These are phyloP conservation scores for Endotricha flammealis DNA, from an alignment of 2,888 invertebrate species.

Conservation along the genomic window DNA sequence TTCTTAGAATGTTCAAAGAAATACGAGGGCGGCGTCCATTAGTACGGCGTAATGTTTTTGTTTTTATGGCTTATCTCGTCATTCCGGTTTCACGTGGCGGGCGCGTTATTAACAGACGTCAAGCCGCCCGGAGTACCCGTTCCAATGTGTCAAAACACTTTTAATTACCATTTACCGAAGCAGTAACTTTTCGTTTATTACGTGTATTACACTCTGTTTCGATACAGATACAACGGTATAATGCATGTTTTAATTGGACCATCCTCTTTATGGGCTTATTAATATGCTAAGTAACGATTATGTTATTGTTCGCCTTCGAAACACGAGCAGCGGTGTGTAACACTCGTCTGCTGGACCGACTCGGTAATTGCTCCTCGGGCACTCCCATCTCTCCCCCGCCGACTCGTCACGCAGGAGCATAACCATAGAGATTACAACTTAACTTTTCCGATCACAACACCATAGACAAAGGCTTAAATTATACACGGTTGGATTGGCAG, in stretches of 20 bases:
- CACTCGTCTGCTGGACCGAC: too few species aligned
- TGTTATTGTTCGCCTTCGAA: constrained; percentile 34
- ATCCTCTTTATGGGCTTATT: constrained; percentile 55
- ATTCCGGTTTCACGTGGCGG: constrained; percentile 35
- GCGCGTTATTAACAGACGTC: constrained; percentile 32
- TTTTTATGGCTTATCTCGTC: constrained; percentile 42
- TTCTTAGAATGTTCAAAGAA: constrained; percentile 40
- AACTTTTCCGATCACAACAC: constrained; percentile 74
- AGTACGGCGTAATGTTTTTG: constrained; percentile 40
- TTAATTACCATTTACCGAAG: constrained; percentile 51
- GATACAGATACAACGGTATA: constrained; percentile 39
- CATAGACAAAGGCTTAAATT: constrained; percentile 73
- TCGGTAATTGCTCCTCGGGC: too few species aligned
- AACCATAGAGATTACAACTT: constrained; percentile 68
- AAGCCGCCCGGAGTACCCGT: constrained; percentile 34
- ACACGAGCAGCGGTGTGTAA: constrained; percentile 26
- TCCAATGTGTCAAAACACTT: constrained; percentile 47
- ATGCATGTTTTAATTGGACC: constrained; percentile 60
- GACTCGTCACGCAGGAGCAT: constrained; percentile 24
- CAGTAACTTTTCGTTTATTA: constrained; percentile 56
- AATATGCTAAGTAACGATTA: constrained; percentile 51
- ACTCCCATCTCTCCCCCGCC: constrained; percentile 10
- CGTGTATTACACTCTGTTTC: constrained; percentile 46
- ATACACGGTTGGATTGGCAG: constrained; percentile 62
- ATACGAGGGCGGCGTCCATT: constrained; percentile 40